Evolutionary conservation across 1,140 invertebrate genomes (phyloP).

Genomic region (Trypoxylus dichotomus): DNA sequence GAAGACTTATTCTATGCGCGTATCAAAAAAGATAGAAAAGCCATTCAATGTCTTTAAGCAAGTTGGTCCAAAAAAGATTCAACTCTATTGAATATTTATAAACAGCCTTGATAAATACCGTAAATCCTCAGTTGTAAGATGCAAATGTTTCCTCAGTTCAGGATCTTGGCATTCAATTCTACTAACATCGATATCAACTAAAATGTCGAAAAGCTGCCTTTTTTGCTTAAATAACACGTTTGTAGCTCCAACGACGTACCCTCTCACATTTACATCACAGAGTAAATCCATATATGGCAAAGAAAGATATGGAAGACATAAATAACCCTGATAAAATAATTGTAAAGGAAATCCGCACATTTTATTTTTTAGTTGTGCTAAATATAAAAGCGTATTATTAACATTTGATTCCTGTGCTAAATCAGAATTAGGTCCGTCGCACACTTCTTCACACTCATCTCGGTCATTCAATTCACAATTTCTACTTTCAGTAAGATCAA

Average conservation of each 20-base stretch:
- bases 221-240: slow-evolving; percentile 98
- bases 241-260: slow-evolving; percentile 94
- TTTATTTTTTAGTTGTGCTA: slow-evolving; percentile 63
- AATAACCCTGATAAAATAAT: slow-evolving; percentile 89
- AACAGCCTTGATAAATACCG: not conserved
- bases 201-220: slow-evolving; percentile 86
- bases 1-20: too few species aligned
- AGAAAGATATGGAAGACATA: slow-evolving; percentile 95
- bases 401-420: slow-evolving; percentile 60
- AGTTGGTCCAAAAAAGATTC: too few species aligned
- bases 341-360: slow-evolving; percentile 86
- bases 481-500: slow-evolving; percentile 52
- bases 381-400: slow-evolving; percentile 14
- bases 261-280: slow-evolving; percentile 82
- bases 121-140: slow-evolving; percentile 92
- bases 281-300: slow-evolving; percentile 93
- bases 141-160: slow-evolving; percentile 78
- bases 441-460: not conserved
- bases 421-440: slow-evolving; percentile 57
- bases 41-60: too few species aligned
- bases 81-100: not conserved
- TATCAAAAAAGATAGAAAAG: too few species aligned
- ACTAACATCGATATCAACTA: slow-evolving; percentile 87
- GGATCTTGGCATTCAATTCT: slow-evolving; percentile 87
- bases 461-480: not conserved